Percentiles rank a stretch among this genome's conserved stretches.
phyloP scores from a whole-genome alignment of 1,140 invertebrate species.

The Lordiphosa clarofinis region DNA sequence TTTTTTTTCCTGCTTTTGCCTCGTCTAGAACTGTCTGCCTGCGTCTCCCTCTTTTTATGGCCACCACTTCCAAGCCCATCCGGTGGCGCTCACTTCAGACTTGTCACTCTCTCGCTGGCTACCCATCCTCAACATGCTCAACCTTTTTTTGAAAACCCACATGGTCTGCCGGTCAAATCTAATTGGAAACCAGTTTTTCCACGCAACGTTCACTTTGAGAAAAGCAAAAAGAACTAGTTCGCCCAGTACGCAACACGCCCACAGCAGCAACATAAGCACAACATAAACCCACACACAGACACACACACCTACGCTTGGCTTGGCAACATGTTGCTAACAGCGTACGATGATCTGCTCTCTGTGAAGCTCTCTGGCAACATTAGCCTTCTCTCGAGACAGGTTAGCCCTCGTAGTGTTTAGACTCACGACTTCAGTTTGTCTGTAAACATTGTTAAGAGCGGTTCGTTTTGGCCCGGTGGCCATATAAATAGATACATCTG shows the following conservation, averaged over 20 bases:
- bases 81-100: constrained; percentile 48
- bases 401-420: constrained; percentile 39
- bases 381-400: constrained; percentile 19
- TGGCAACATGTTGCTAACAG: constrained; percentile 14
- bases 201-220: constrained; percentile 21
- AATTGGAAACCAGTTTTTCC: constrained; percentile 64
- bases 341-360: constrained; percentile 2
- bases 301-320: constrained; percentile 13
- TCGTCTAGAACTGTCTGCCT: constrained; percentile 3
- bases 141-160: constrained; percentile 53
- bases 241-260: constrained; percentile 33
- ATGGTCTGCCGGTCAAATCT: constrained; percentile 47
- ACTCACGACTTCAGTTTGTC: constrained; percentile 31
- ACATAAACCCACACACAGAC: constrained; percentile 4
- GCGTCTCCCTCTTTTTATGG: neutral
- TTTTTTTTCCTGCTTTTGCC: neutral
- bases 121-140: constrained; percentile 36
- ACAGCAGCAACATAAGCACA: constrained; percentile 21
- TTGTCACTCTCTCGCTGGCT: constrained; percentile 25
- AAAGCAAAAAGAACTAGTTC: constrained; percentile 45
- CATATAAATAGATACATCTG: neutral
- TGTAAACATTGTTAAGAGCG: constrained; percentile 50
- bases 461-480: constrained; percentile 15
- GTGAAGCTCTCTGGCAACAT: neutral
- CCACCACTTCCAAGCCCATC: constrained; percentile 54